Evolutionary conservation across 2,888 invertebrate species (phyloP), one percentile per base, ranked within the genome.

Genomic region (Blastobasis lacticolella): DNA sequence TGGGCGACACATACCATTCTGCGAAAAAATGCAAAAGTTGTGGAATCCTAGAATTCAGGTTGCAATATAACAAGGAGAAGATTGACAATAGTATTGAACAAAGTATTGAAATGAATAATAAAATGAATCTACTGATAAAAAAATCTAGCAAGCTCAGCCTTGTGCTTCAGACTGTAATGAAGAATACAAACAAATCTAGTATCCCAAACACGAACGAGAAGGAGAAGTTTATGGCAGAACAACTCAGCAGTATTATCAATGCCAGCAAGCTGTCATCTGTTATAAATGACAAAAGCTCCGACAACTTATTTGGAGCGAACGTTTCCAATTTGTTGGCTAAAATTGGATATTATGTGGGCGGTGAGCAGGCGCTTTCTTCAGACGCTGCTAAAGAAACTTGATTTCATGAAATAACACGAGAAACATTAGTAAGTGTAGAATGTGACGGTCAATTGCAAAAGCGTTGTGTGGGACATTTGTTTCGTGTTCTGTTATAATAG

Each of bases 1-100:
- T 62, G 57, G 51, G 57, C 53, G 63, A 64, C 38, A 37, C 42
- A 48, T 59, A 64, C 48, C 53, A 61, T 46, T 54, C 53, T 23
- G 53, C 61, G 49, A 77, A 71, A 64, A 75, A 67, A 62, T 79
- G 79, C 65, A 73, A 69, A 56, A 54, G 59, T 46, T 79, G 79
- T 54, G 66, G 70, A 42, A 55, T 57, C 37, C 64, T 54, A 52
- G 71, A 73, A 10, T 58, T 73, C 67, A 77, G 77, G 37, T 55
- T 64, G 10, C 66, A 67, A 48, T 62, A 65, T 45, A 57, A 65
- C 46, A 68, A 67, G 47, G 58, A 60, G n/a, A 68, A 66, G 48
- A 42, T 64, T 1, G 64, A 70, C 5, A 59, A 60, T 40, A 53
- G 62, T 54, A 38, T 49, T 10, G 56, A 50, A 2, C 45, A 49